phyloP scores from a whole-genome alignment of 2,113 vertebrate species.

The Alectura lathami region DNA sequence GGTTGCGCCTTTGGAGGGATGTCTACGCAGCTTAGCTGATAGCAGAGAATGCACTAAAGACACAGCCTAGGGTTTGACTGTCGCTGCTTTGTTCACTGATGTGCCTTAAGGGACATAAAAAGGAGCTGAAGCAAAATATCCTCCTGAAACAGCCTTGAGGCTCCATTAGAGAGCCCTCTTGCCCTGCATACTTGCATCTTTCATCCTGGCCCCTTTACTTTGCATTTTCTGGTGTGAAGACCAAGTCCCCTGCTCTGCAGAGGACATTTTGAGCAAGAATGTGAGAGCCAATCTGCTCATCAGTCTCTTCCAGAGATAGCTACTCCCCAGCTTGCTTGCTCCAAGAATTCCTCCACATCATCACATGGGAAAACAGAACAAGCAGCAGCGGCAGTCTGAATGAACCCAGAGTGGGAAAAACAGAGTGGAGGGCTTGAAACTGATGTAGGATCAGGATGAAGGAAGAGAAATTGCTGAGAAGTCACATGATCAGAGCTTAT shows the following conservation, averaged over 20 bases:
- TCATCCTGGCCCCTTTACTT: neutral
- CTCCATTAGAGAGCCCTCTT: neutral
- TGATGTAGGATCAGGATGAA: neutral
- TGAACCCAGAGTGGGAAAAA: too few species aligned
- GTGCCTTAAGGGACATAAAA: neutral
- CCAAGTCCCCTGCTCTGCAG: neutral
- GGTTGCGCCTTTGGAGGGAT: neutral
- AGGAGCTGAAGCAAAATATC: neutral
- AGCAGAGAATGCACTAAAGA: neutral
- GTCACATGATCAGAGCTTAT: neutral
- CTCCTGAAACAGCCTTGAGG: neutral
- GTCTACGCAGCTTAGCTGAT: neutral
- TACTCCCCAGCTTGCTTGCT: rapidly evolving
- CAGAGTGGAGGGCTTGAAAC: neutral
- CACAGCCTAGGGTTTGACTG: neutral
- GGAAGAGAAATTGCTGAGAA: neutral
- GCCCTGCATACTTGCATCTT: rapidly evolving
- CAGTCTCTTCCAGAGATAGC: neutral
- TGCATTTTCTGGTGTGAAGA: neutral
- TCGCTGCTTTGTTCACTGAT: neutral
- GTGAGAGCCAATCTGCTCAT: neutral
- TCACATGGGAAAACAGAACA: neutral
- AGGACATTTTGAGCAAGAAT: neutral
- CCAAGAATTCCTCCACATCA: neutral
- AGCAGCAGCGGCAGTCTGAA: neutral